Evolutionary conservation across 1,140 invertebrate genomes (phyloP).

Genomic region (Dreissena polymorpha): DNA sequence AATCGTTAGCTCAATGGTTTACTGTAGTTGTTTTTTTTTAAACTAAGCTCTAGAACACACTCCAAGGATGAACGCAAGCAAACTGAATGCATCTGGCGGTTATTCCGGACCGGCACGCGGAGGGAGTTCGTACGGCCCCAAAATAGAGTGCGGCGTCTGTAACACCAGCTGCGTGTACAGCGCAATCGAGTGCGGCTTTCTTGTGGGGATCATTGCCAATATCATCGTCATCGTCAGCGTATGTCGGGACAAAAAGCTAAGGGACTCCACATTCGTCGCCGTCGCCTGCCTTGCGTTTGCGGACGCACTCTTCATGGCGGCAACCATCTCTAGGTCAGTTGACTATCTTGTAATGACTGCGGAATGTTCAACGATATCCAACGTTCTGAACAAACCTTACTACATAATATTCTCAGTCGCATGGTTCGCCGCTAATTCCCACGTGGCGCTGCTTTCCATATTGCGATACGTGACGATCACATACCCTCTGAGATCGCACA

Average conservation of each 20-base stretch:
- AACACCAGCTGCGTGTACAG: constrained; percentile 25
- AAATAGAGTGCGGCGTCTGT: constrained; percentile 32
- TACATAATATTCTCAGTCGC: constrained; percentile 25
- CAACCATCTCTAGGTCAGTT: constrained; percentile 21
- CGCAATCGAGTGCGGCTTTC: constrained; percentile 33
- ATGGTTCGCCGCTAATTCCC: constrained; percentile 51
- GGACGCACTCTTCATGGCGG: constrained; percentile 21
- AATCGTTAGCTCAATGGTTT: too few species aligned
- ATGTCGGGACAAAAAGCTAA: constrained; percentile 13
- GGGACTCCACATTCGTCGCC: constrained; percentile 48
- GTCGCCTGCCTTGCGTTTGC: constrained; percentile 33
- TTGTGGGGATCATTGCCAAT: constrained; percentile 38
- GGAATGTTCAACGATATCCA: neutral
- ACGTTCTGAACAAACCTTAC: constrained; percentile 7
- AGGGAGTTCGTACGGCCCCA: too few species aligned
- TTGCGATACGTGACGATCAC: constrained; percentile 34
- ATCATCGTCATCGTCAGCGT: constrained; percentile 23
- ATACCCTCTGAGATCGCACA: constrained; percentile 7
- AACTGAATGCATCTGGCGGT: too few species aligned
- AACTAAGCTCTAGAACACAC: too few species aligned
- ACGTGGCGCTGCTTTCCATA: constrained; percentile 38
- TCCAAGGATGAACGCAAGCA: too few species aligned
- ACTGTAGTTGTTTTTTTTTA: too few species aligned
- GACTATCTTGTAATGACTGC: constrained; percentile 15
- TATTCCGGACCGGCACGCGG: too few species aligned